A percentile compares a stretch with the other conserved stretches of the same genome.
Evolutionary conservation across 1,140 invertebrate species (phyloP).

Genomic region (Cheumatopsyche charites): DNA sequence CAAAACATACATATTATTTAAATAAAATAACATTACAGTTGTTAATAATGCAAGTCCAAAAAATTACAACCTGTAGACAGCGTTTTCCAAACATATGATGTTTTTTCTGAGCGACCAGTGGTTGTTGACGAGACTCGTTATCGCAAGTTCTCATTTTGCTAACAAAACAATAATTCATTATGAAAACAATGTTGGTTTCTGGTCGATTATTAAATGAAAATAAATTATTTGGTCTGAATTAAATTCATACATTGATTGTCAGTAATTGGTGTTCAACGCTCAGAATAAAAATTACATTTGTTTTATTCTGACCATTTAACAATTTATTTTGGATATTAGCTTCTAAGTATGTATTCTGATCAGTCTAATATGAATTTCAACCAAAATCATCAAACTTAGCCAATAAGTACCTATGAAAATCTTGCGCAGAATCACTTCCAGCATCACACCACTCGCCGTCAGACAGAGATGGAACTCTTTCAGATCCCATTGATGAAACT

Average conservation of each 20-base stretch:
- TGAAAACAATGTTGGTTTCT: constrained; percentile 46
- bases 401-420: constrained; percentile 58
- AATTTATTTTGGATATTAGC: too few species aligned
- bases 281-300: too few species aligned
- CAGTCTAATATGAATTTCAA: too few species aligned
- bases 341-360: too few species aligned
- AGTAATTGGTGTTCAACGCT: too few species aligned
- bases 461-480: constrained; percentile 83
- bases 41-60: neutral
- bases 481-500: constrained; percentile 89
- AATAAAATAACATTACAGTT: neutral
- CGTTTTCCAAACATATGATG: constrained; percentile 90
- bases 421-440: constrained; percentile 80
- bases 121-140: constrained; percentile 54
- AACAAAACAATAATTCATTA: neutral
- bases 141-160: constrained; percentile 45
- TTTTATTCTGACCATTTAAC: too few species aligned
- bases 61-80: constrained; percentile 69
- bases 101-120: constrained; percentile 86
- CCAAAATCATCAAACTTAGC: too few species aligned
- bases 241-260: too few species aligned
- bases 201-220: too few species aligned
- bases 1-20: constrained; percentile 2
- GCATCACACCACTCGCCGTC: constrained; percentile 89
- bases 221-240: too few species aligned